Conservation (phyloP, 1,140 invertebrate genomes). For the Euwallacea similis region DNA sequence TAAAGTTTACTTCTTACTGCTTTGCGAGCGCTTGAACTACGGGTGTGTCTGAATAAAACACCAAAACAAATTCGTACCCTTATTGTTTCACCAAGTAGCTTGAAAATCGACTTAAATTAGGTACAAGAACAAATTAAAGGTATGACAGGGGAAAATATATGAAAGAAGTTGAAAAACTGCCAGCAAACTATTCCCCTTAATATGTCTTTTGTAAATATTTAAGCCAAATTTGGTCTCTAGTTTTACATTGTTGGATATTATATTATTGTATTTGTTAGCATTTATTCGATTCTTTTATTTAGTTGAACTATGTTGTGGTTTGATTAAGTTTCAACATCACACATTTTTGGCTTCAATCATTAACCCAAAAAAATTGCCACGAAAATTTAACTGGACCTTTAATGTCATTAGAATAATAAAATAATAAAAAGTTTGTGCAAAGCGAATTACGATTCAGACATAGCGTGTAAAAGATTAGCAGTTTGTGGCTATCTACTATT, state of each 20-base stretch:
- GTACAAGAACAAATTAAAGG: no score
- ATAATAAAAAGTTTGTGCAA: not conserved
- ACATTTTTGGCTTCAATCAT: not conserved
- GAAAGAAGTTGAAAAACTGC: no score
- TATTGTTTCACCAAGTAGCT: no score
- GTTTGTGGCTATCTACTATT: not conserved
- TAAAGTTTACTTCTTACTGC: not conserved
- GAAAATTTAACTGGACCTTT: not conserved
- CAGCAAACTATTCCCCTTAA: no score
- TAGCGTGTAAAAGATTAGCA: not conserved
- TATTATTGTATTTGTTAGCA: slow-evolving; percentile 19
- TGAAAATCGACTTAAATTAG: no score
- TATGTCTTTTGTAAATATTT: no score
- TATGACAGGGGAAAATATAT: no score
- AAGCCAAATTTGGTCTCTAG: not conserved
- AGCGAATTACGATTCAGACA: not conserved
- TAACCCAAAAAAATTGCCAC: not conserved
- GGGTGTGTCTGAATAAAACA: no score
- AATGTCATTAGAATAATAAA: not conserved
- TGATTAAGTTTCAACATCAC: no score
- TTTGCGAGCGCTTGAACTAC: not conserved
- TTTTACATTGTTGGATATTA: slow-evolving; percentile 14
- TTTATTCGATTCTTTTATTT: slow-evolving; percentile 24
- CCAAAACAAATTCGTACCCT: no score
- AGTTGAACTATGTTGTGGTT: not conserved